Evolutionary conservation across 2,797 vertebrate genomes (phyloP).

Genomic region (Lithobates pipiens): DNA sequence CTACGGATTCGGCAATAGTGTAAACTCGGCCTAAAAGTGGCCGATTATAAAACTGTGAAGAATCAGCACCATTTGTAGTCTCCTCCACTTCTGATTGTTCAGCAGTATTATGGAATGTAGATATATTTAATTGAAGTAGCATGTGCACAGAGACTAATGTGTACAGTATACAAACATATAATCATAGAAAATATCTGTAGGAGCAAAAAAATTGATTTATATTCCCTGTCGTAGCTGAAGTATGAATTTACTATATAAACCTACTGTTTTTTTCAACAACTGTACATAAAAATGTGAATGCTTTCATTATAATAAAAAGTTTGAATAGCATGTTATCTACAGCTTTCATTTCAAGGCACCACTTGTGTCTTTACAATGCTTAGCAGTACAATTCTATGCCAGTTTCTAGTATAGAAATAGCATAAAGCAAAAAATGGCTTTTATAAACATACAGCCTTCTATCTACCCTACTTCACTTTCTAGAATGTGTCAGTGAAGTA

Average conservation of each 20-base stretch:
- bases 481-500: conserved; percentile 24
- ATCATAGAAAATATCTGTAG: background rate
- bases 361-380: conserved; percentile 1
- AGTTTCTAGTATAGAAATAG: background rate
- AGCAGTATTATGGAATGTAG: background rate
- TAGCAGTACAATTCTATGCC: background rate
- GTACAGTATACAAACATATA: background rate
- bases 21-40: too few species aligned
- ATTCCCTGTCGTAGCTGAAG: background rate
- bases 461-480: background rate
- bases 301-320: conserved; percentile 7
- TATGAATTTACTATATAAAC: background rate
- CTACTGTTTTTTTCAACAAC: background rate
- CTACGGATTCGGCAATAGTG: too few species aligned
- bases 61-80: too few species aligned
- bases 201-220: background rate
- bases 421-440: background rate
- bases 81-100: background rate
- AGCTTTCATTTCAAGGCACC: background rate
- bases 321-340: conserved; percentile 1
- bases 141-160: background rate
- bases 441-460: conserved; percentile 3
- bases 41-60: too few species aligned
- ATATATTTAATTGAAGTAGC: background rate
- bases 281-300: background rate